Conservation (phyloP, 30 jellyfish, hydroid and myxozoan genomes). For the Turritopsis rubra region DNA sequence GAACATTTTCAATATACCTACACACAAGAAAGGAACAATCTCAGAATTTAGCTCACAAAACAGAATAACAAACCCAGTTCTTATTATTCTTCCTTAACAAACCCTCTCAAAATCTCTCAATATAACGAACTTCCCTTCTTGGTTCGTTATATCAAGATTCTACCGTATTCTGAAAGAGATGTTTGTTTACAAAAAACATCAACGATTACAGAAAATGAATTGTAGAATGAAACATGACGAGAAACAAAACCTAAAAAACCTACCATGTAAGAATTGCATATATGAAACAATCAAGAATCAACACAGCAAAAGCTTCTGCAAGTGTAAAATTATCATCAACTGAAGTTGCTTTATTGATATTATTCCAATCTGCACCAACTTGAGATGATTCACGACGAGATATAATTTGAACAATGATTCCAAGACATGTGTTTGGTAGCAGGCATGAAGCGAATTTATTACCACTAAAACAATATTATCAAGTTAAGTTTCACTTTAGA, state of each 20-base stretch:
- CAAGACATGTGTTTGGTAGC: constrained; percentile 94
- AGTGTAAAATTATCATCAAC: constrained; percentile 77
- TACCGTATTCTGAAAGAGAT: too few species aligned
- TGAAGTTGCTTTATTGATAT: constrained; percentile 40
- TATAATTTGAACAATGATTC: constrained; percentile 73
- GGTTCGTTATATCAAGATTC: too few species aligned
- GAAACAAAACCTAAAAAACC: not conserved
- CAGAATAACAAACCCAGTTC: too few species aligned
- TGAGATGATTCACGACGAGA: constrained; percentile 57
- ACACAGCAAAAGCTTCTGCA: constrained; percentile 43
- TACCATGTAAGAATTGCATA: constrained; percentile 78
- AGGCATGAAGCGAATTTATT: constrained; percentile 81
- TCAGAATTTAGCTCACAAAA: not conserved
- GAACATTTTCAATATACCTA: constrained; percentile 91
- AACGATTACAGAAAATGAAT: not conserved
- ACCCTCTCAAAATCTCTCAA: too few species aligned
- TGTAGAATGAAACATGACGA: not conserved
- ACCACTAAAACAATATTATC: constrained; percentile 29
- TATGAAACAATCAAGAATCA: constrained; percentile 54
- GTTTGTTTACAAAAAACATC: not conserved
- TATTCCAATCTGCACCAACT: constrained; percentile 65
- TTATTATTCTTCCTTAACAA: too few species aligned
- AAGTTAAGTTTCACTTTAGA: too few species aligned
- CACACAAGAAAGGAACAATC: not conserved
- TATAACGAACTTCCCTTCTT: not conserved